phyloP scores from a whole-genome alignment of 1,140 invertebrate genomes.

The Macrotrachela quadricornifera region DNA sequence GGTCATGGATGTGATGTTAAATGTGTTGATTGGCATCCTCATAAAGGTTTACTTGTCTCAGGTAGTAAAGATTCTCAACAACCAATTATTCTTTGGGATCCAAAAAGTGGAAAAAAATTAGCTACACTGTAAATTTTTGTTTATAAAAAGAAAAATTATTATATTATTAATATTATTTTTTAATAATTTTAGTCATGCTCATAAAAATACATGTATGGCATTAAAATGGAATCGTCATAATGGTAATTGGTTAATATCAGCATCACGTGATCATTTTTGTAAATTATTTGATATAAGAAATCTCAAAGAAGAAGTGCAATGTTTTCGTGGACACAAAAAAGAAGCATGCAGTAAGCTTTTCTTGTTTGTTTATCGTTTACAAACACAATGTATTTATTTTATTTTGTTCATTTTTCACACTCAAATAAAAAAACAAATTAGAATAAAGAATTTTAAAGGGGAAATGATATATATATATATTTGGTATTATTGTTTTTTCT shows the following conservation, averaged over 20 bases:
- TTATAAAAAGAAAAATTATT: background rate
- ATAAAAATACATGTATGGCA: conserved; percentile 95
- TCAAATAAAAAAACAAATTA: background rate
- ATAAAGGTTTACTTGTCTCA: conserved; percentile 80
- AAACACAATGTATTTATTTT: background rate
- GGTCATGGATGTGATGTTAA: conserved; percentile 98
- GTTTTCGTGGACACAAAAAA: conserved; percentile 80
- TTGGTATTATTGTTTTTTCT: too few relatives aligned
- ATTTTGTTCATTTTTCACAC: background rate
- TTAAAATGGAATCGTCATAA: conserved; percentile 74
- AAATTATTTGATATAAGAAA: conserved; percentile 96
- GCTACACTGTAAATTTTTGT: conserved; percentile 37
- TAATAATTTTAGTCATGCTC: conserved; percentile 78
- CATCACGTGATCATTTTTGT: conserved; percentile 82
- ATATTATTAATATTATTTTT: conserved; percentile 11
- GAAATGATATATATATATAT: background rate
- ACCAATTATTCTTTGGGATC: conserved; percentile 97
- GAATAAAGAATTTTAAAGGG: background rate
- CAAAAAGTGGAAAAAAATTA: conserved; percentile 59
- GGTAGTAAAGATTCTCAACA: conserved; percentile 99
- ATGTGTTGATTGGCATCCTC: conserved; percentile 97
- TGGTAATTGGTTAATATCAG: conserved; percentile 85
- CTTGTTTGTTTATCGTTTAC: background rate
- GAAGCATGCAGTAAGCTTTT: conserved; percentile 57
- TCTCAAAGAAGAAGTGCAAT: conserved; percentile 69